Conservation (phyloP, 2,797 vertebrate genomes). For the Catamblyrhynchus diadema region DNA sequence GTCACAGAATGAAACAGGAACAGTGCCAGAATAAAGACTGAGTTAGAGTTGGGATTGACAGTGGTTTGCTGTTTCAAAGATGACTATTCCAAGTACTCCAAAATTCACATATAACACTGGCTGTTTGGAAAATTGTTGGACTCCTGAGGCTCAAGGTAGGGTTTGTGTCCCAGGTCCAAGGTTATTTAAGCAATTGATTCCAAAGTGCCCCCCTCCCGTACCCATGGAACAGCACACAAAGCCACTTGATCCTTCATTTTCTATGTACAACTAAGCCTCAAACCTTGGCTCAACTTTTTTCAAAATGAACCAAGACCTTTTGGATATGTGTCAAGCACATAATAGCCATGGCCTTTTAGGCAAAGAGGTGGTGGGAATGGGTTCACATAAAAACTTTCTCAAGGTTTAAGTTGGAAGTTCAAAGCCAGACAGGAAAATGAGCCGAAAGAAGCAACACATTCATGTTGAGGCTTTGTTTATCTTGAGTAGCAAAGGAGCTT, state of each 20-base stretch:
- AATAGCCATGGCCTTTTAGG: not conserved
- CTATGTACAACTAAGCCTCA: not conserved
- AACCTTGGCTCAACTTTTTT: not conserved
- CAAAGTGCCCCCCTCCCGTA: accelerated
- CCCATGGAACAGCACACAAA: not conserved
- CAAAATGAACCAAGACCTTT: not conserved
- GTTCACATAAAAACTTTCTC: not conserved
- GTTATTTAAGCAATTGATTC: not conserved
- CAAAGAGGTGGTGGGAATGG: not conserved
- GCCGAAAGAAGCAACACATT: accelerated
- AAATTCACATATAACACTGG: not conserved
- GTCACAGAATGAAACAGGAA: not conserved
- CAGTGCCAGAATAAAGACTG: not conserved
- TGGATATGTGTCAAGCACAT: not conserved
- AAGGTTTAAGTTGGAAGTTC: not conserved
- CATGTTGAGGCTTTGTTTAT: not conserved
- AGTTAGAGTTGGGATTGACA: not conserved
- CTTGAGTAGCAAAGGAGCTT: not conserved
- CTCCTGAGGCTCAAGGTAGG: not conserved
- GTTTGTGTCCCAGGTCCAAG: not conserved
- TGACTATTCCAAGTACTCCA: not conserved
- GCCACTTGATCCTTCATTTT: not conserved
- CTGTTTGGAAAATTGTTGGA: not conserved
- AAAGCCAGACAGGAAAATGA: not conserved
- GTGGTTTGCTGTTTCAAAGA: not conserved